These are phyloP conservation scores for Gila robusta DNA, from an alignment of 2,797 vertebrate genomes.

Conservation along the genomic window DNA sequence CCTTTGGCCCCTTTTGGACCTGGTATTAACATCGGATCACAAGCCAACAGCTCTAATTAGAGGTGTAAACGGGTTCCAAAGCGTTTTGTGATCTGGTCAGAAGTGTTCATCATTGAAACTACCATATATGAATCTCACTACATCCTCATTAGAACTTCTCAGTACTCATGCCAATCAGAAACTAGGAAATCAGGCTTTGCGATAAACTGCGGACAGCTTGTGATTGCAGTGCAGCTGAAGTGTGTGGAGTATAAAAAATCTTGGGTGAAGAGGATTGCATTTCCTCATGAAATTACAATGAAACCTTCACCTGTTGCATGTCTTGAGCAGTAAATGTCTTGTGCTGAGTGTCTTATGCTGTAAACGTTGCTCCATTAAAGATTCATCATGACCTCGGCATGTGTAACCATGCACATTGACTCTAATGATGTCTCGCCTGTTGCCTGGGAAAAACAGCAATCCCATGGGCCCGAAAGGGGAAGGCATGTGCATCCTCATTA, in stretches of 20 bases:
- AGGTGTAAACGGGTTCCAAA: neutral
- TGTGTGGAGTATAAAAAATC: neutral
- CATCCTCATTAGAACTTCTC: constrained; percentile 19
- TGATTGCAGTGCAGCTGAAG: neutral
- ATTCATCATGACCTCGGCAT: constrained; percentile 32
- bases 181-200: neutral
- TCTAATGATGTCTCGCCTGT: constrained; percentile 61
- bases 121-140: neutral
- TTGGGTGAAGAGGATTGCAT: neutral
- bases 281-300: constrained; percentile 7
- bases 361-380: constrained; percentile 17
- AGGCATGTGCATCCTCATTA: constrained; percentile 56
- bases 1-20: neutral
- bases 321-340: neutral
- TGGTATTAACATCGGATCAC: neutral
- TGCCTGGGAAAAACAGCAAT: constrained; percentile 52
- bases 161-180: constrained; percentile 18
- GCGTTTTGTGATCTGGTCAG: neutral
- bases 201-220: neutral
- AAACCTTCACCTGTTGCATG: neutral
- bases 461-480: constrained; percentile 52
- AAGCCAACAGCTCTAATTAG: neutral
- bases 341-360: neutral
- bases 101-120: neutral
- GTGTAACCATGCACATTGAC: constrained; percentile 56